Base-by-base conservation (phyloP, 2,888 invertebrate species). In the Stenurella melanura region DNA sequence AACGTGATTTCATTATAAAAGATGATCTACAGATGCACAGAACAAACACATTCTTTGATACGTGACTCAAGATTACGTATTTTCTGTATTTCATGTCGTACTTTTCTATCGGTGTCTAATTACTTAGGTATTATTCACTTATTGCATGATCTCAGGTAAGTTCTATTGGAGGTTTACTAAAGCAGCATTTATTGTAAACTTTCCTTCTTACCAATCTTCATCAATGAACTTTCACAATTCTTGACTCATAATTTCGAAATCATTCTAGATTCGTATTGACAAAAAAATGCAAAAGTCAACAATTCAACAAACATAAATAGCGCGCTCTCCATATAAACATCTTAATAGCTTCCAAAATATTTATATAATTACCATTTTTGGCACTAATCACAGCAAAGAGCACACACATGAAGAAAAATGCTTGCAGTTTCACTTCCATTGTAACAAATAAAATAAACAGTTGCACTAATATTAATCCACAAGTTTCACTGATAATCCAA, bases 401-500 rank as follows among this genome's bases (percentile, higher is more conserved):
- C 30, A 58, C 69, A 58, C 26, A 57, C 4, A 57, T 5, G 26
- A 56, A 34, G 30, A 69, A 38, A 17, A 18, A 26, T 12, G 10
- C 9, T 10, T 12, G 54, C 12, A 69, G 18, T 57, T 30, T 57
- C 34, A 69, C 57, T 69, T 69, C 56, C 69, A 69, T 69, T 19
- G 12, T 12, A 30, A 58, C 15, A 26, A 12, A 17, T n/a, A 38
- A 34, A 38, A 57, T 7, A 6, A 54, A 12, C 56, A 38, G 18
- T 9, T 5, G 15, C 54, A 56, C 67, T n/a, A 21, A 30, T n/a
- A 26, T 17, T 11, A 50, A 21, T 7, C 17, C 26, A 11, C 67
- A 67, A 30, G 18, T 57, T 38, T 34, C 57, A 58, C 57, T 58
- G 58, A 58, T 57, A 69, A 69, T 69, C 58, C 69, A 57, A 57